Evolutionary conservation across 2,113 vertebrate genomes (phyloP).

Genomic region (Micromys minutus): DNA sequence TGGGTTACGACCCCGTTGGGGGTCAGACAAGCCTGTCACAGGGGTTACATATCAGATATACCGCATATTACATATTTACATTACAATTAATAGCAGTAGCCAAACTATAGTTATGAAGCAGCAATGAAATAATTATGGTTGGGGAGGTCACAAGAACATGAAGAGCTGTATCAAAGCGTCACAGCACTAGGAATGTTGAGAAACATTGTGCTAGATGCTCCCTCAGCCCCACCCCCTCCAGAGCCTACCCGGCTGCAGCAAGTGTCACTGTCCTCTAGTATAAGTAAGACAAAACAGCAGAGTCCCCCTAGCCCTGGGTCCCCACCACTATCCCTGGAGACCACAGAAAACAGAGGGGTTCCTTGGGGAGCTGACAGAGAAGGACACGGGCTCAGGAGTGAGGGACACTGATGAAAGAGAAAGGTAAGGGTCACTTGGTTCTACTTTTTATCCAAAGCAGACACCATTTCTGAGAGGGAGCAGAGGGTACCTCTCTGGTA

Average conservation of each 20-base stretch:
- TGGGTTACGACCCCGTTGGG: background rate
- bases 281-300: constrained; percentile 66
- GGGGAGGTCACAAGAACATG: background rate
- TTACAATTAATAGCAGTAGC: background rate
- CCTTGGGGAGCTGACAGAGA: background rate
- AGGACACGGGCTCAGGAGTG: background rate
- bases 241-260: background rate
- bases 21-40: background rate
- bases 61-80: background rate
- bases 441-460: constrained; percentile 6
- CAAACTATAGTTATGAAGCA: background rate
- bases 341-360: background rate
- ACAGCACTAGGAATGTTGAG: background rate
- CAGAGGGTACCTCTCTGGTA: background rate
- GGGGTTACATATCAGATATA: background rate
- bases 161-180: background rate
- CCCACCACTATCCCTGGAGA: background rate
- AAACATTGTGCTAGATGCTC: background rate
- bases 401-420: background rate
- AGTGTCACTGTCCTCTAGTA: constrained; percentile 51
- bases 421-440: background rate
- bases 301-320: background rate
- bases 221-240: background rate
- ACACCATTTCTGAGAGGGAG: background rate
- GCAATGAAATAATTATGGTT: background rate